Evolutionary conservation across 1,140 invertebrate genomes (phyloP), one percentile per base, ranked within the genome.

Genomic region (Rhopalosiphum padi): DNA sequence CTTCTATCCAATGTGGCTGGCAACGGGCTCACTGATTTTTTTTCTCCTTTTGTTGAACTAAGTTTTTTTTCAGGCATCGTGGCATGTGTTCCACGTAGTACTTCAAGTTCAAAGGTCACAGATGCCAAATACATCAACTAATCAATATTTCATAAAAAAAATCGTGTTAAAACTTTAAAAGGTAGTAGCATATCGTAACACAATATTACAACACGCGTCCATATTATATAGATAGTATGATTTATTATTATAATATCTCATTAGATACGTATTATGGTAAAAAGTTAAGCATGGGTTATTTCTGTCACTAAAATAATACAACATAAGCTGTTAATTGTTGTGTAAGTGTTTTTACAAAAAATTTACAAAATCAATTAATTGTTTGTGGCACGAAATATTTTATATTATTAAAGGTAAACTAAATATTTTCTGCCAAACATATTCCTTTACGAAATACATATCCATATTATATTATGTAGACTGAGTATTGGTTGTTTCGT

Each of bases 81-180:
- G 46, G 94, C 94, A 94, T 95, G 95, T 41, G 95, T 95, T 9
- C 95, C 96, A 60, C 97, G 95, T 88, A 97, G 95, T 23, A 97
- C 95, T 94, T 98, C 97, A 94, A 98, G 95, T 94, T 98, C 97
- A 93, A 98, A 98, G 94, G 97, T 96, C 41, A 98, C 97, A 0
- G 96, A 97, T 94, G 97, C 97, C 95, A 98, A 96, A 94, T 96
- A 96, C 87, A 97, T 96, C 25, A 97, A 96, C 97, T 97, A 95
- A 94, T 94, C 94, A 94, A 68, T 77, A 94, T 86, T 35, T 77
- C 0, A 46, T n/a, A 87, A 87, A 87, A n/a, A 86, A 48, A 87
- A 51, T 51, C 2, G 9, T n/a, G 6, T 48, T 43, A n/a, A 37
- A 51, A 51, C 48, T 51, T 51, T 15, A 51, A 51, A 68, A n/a